Evolutionary conservation across 2,888 invertebrate species (phyloP).

Genomic region (Palloptera scutellata): DNA sequence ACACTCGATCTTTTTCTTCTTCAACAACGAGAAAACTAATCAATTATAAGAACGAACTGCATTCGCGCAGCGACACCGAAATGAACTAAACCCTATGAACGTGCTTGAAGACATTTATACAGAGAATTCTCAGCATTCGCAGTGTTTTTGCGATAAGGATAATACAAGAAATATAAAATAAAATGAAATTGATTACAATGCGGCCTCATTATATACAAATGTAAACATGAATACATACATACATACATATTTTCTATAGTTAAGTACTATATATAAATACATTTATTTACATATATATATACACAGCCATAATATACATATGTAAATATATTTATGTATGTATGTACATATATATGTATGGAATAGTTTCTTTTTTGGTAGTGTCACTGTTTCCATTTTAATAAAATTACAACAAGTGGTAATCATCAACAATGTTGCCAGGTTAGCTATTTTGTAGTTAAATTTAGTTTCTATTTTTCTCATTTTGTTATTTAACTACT

Average conservation of each 20-base stretch:
- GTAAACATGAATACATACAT: not conserved
- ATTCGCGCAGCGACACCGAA: slow-evolving; percentile 43
- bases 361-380: no score
- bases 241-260: no score
- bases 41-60: not conserved
- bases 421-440: no score
- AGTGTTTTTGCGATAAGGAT: slow-evolving; percentile 47
- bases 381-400: no score
- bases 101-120: slow-evolving; percentile 48
- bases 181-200: not conserved
- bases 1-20: no score
- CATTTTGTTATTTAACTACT: no score
- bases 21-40: not conserved
- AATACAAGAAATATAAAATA: slow-evolving; percentile 25
- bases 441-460: no score
- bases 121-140: slow-evolving; percentile 26
- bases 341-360: no score
- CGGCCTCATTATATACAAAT: slow-evolving; percentile 10
- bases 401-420: no score
- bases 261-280: not conserved
- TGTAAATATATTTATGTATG: no score
- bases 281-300: not conserved
- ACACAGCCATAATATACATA: no score
- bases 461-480: no score
- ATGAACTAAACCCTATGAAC: slow-evolving; percentile 48